Evolutionary conservation across 2,888 invertebrate genomes (phyloP).

Genomic region (Gibbula magus): DNA sequence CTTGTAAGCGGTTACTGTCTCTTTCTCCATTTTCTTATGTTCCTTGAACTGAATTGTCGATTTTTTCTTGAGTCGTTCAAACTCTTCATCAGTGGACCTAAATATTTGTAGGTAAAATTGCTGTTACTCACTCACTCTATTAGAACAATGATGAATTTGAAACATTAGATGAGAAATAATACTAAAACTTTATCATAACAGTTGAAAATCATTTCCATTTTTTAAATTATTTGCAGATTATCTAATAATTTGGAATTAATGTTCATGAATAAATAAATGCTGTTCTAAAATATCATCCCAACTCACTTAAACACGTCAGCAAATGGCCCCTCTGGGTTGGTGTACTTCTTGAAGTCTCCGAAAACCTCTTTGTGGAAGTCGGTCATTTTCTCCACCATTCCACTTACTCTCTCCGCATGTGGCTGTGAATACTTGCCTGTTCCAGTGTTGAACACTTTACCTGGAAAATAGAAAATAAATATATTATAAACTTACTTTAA

Average conservation of each 20-base stretch:
- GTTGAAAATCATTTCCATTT: background rate
- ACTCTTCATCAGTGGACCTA: background rate
- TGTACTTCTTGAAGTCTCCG: background rate
- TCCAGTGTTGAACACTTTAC: too few relatives aligned
- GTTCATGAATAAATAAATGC: too few relatives aligned
- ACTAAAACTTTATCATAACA: too few relatives aligned
- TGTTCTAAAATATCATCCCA: background rate
- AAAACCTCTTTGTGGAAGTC: background rate
- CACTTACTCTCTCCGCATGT: background rate
- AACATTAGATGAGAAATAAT: too few relatives aligned
- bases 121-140: background rate
- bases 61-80: background rate
- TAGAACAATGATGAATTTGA: too few relatives aligned
- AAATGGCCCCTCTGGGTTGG: background rate
- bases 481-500: too few relatives aligned
- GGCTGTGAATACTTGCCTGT: background rate
- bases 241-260: too few relatives aligned
- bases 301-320: background rate
- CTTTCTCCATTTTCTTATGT: background rate
- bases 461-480: too few relatives aligned
- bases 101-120: background rate
- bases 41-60: background rate
- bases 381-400: background rate
- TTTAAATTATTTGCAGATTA: background rate
- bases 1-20: background rate